phyloP scores from a whole-genome alignment of 2,113 vertebrate species.

The Poicephalus meyeri region DNA sequence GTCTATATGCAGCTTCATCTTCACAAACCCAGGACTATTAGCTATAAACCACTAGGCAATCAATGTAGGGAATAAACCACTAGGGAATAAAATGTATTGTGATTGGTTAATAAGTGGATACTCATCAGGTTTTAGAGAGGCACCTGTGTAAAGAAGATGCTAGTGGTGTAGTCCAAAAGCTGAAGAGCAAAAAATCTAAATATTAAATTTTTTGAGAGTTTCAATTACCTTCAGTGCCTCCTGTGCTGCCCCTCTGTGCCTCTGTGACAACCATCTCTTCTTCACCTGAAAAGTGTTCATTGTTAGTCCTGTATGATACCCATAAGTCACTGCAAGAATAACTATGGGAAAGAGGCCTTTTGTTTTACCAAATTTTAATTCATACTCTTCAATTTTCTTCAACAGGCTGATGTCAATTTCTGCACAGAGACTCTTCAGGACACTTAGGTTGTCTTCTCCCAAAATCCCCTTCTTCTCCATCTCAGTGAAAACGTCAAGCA shows the following conservation, averaged over 20 bases:
- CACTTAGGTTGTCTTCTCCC: slow-evolving; percentile 34
- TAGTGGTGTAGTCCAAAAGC: neutral
- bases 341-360: neutral
- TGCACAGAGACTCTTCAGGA: slow-evolving; percentile 55
- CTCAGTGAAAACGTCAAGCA: slow-evolving; percentile 72
- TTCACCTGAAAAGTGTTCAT: slow-evolving; percentile 17
- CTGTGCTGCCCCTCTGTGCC: neutral
- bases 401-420: slow-evolving; percentile 57
- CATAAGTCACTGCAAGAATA: neutral
- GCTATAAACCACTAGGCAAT: neutral
- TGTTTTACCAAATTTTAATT: slow-evolving; percentile 39
- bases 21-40: neutral
- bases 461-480: slow-evolving; percentile 77
- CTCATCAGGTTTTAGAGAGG: neutral
- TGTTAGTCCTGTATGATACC: neutral
- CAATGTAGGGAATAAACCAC: neutral
- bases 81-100: neutral
- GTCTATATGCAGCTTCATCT: neutral
- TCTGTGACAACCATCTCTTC: slow-evolving; percentile 6
- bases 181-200: neutral
- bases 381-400: slow-evolving; percentile 61
- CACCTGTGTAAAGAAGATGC: neutral
- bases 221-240: slow-evolving; percentile 9
- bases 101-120: neutral
- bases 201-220: neutral